phyloP scores from a whole-genome alignment of 2,113 vertebrate genomes.

The Notiomystis cincta region DNA sequence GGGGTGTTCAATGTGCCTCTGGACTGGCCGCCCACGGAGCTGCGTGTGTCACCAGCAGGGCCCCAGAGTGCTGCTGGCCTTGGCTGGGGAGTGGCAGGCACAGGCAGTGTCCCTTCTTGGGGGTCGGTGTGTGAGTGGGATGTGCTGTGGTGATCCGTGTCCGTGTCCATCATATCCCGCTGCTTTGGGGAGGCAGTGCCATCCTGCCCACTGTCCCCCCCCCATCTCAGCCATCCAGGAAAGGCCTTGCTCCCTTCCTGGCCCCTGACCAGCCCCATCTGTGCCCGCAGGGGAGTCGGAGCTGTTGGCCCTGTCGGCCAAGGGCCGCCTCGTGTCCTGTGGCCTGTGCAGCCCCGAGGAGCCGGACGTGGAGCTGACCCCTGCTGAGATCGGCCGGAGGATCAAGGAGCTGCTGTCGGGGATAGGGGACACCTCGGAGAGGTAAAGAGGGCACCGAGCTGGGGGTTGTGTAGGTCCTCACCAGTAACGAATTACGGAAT shows the following conservation, averaged over 20 bases:
- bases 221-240: background rate
- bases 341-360: constrained; percentile 52
- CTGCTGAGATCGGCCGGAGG: constrained; percentile 68
- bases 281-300: constrained; percentile 69
- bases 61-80: background rate
- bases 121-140: background rate
- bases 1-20: fast-evolving
- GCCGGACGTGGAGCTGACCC: background rate
- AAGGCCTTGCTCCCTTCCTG: background rate
- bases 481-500: background rate
- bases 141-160: background rate
- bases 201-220: background rate
- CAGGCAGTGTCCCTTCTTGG: background rate
- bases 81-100: background rate
- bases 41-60: background rate
- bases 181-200: background rate
- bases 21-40: background rate
- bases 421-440: constrained; percentile 85
- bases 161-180: background rate
- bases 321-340: constrained; percentile 82
- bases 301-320: constrained; percentile 79
- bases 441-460: constrained; percentile 61
- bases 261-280: fast-evolving
- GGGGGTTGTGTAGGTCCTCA: background rate
- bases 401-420: constrained; percentile 83